Conservation (phyloP, 2,888 invertebrate species). For the Baronia brevicornis region DNA sequence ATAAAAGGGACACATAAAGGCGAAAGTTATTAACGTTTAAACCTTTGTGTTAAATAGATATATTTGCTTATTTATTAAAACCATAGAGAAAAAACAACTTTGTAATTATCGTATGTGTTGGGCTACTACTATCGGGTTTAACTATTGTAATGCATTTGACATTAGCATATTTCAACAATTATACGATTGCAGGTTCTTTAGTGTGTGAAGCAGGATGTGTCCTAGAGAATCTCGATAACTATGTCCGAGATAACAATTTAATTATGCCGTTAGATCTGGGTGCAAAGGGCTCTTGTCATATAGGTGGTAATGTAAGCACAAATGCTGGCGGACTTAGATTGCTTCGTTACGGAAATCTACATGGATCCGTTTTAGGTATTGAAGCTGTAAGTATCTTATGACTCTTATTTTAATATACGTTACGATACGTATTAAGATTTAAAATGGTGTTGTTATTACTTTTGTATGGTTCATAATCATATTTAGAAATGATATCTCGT, state of each 20-base stretch:
- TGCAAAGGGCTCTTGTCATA: constrained; percentile 96
- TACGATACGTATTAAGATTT: constrained; percentile 4
- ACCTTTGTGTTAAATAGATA: too few species aligned
- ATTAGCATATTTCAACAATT: not conserved
- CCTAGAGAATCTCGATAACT: constrained; percentile 87
- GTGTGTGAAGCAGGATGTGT: constrained; percentile 96
- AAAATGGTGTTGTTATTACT: too few species aligned
- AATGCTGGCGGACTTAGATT: constrained; percentile 97
- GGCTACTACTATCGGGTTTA: too few species aligned
- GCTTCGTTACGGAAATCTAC: constrained; percentile 96
- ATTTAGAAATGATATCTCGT: too few species aligned
- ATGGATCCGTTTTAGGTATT: constrained; percentile 91
- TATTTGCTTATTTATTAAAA: too few species aligned
- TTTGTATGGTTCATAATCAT: too few species aligned
- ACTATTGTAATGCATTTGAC: too few species aligned
- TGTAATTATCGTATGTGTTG: too few species aligned
- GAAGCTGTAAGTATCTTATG: constrained; percentile 86
- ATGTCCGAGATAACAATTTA: constrained; percentile 81
- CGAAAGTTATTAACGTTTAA: too few species aligned
- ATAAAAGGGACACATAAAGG: too few species aligned
- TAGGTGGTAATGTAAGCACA: constrained; percentile 97
- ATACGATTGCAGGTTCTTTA: constrained; percentile 80
- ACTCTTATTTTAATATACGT: constrained; percentile 3
- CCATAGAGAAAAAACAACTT: too few species aligned
- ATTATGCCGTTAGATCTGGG: constrained; percentile 98